Evolutionary conservation across 2,888 invertebrate species (phyloP), one percentile per base, ranked within the genome.

Genomic region (Athalia cordata): DNA sequence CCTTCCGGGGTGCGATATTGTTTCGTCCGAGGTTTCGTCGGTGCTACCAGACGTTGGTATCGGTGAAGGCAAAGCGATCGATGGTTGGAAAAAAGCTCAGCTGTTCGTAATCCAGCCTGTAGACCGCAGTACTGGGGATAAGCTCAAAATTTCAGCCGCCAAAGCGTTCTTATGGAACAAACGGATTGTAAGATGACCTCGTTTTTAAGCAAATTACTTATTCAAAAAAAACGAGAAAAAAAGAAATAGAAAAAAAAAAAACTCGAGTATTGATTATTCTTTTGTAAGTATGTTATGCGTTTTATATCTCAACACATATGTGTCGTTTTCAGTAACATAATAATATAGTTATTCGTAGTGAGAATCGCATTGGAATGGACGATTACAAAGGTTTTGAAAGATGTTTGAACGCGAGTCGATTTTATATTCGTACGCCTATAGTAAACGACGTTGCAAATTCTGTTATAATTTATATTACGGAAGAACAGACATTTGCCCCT

Each of bases 161-260:
- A 57, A 64, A 52, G 47, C 62, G 49, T 62, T 4, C 0, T 11
- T n/a, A 64, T 15, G 62, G 50, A 9, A 47, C 45, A 29, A 29
- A 29, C 49, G 67, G 47, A 66, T 77, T 61, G 66, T 78, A 76
- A 77, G 66, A 78, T 77, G 78, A 78, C 78, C 78, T 75, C 64
- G 78, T 76, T 78, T 78, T 76, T 66, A 78, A 75, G 78, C 43
- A 66, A 78, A 78, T 78, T 59, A 65, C 66, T 66, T 52, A 67
- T 78, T 29, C 29, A 29, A 29, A 29, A 29, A 29, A 29, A 29
- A n/a, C n/a, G n/a, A n/a, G n/a, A n/a, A n/a, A n/a, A n/a, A n/a
- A n/a, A n/a, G n/a, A 29, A 29, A 29, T 29, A 2, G 2, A 29
- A 2, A 29, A 29, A 29, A 78, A 78, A 78, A 75, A 62, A 74